Conservation (phyloP, 2,113 vertebrate species). For the Cynopterus brachyotis region DNA sequence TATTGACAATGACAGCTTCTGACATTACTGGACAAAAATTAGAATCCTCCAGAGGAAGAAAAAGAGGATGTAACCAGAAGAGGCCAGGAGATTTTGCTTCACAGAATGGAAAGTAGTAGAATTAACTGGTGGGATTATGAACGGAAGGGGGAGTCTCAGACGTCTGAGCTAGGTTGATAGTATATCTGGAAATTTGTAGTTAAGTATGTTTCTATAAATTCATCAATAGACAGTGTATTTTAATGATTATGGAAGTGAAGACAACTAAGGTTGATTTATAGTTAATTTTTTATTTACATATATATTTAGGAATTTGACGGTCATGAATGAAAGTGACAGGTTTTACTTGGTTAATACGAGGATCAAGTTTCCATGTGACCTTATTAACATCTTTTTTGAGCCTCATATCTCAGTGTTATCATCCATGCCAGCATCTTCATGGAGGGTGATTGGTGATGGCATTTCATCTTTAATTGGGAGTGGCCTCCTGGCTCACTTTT, state of each 20-base stretch:
- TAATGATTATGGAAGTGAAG: not conserved
- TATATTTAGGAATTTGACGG: not conserved
- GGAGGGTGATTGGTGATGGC: not conserved
- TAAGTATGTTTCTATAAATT: not conserved
- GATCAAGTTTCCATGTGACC: not conserved
- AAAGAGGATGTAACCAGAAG: not conserved
- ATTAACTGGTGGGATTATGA: not conserved
- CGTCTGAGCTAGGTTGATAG: not conserved
- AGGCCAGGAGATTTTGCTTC: not conserved
- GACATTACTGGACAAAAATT: not conserved
- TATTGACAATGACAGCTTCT: not conserved
- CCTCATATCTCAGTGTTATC: not conserved
- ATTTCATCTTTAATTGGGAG: not conserved
- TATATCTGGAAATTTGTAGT: not conserved
- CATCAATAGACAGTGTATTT: not conserved
- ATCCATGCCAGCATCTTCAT: not conserved
- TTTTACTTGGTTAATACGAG: not conserved
- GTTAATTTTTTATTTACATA: not conserved
- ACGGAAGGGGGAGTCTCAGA: not conserved
- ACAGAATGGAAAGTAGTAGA: not conserved
- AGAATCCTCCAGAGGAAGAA: not conserved
- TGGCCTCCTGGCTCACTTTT: not conserved
- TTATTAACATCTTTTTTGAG: not conserved
- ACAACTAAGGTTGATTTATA: not conserved
- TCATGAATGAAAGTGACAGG: not conserved